Evolutionary conservation across 2,797 vertebrate species (phyloP).

Genomic region (Poeciliopsis infans): DNA sequence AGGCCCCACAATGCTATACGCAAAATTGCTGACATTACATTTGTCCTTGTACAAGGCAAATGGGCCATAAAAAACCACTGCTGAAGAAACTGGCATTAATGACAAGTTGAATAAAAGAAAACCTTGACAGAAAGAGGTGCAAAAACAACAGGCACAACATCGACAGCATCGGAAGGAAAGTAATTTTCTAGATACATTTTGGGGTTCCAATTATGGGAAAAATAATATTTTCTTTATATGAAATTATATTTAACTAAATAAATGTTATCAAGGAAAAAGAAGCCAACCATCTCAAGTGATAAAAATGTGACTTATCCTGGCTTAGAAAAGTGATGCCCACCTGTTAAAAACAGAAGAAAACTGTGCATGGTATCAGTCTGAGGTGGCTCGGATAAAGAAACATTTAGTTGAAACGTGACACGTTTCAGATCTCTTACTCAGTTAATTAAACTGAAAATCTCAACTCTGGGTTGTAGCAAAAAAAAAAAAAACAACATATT

Average conservation of each 20-base stretch:
- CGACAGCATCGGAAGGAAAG: background rate
- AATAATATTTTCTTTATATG: no score
- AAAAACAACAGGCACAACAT: background rate
- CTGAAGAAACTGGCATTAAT: background rate
- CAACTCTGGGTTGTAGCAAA: background rate
- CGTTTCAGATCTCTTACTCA: conserved; percentile 1
- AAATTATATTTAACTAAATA: no score
- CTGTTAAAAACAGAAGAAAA: background rate
- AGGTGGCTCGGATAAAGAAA: background rate
- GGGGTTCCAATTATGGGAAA: no score
- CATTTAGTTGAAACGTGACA: conserved; percentile 2
- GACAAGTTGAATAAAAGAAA: background rate
- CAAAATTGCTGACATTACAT: background rate
- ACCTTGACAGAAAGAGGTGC: background rate
- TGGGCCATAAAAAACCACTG: background rate
- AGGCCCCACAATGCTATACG: background rate
- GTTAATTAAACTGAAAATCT: conserved; percentile 4
- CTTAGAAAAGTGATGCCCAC: background rate
- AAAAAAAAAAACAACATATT: conserved; percentile 1
- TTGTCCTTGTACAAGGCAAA: background rate
- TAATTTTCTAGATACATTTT: background rate
- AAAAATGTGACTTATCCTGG: background rate
- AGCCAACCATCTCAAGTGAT: background rate
- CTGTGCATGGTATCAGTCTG: background rate
- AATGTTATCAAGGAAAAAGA: no score